Conservation (phyloP, 2,797 vertebrate genomes). For the Enteromius unitaeniatus region DNA sequence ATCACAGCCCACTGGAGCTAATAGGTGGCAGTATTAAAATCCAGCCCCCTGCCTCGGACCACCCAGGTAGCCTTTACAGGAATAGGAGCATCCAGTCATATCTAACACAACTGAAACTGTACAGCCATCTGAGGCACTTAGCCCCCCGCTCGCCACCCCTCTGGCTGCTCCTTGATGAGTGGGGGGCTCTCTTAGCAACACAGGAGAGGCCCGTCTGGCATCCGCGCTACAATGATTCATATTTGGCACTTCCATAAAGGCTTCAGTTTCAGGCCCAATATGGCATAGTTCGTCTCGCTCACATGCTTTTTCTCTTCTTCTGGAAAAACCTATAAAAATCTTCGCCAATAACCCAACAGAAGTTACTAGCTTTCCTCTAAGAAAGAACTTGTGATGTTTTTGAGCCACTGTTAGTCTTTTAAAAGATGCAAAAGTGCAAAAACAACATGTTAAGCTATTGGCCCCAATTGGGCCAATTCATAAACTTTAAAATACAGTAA, state of each 20-base stretch:
- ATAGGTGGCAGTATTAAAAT: constrained; percentile 88
- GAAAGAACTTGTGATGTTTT: constrained; percentile 1
- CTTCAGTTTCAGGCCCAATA: constrained; percentile 70
- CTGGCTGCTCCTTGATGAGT: constrained; percentile 60
- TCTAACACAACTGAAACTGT: constrained; percentile 79
- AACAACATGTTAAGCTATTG: background rate
- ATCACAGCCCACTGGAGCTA: constrained; percentile 88
- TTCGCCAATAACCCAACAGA: constrained; percentile 68
- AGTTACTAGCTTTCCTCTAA: constrained; percentile 49
- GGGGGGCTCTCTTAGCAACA: constrained; percentile 78
- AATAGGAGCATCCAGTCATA: constrained; percentile 81
- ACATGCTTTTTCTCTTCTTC: constrained; percentile 65
- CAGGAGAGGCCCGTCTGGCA: constrained; percentile 81
- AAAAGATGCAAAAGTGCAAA: background rate
- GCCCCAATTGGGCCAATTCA: background rate
- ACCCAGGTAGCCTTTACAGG: constrained; percentile 84
- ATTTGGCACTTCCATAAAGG: constrained; percentile 83
- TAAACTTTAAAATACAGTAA: background rate
- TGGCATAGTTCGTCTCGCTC: constrained; percentile 48
- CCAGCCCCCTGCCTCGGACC: constrained; percentile 80
- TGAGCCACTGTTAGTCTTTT: constrained; percentile 6
- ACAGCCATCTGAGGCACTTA: constrained; percentile 86
- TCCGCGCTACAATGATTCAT: constrained; percentile 79
- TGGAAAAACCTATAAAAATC: constrained; percentile 76
- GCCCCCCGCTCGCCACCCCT: constrained; percentile 78